Evolutionary conservation across 1,140 invertebrate genomes (phyloP).

Genomic region (Bombus vancouverensis): DNA sequence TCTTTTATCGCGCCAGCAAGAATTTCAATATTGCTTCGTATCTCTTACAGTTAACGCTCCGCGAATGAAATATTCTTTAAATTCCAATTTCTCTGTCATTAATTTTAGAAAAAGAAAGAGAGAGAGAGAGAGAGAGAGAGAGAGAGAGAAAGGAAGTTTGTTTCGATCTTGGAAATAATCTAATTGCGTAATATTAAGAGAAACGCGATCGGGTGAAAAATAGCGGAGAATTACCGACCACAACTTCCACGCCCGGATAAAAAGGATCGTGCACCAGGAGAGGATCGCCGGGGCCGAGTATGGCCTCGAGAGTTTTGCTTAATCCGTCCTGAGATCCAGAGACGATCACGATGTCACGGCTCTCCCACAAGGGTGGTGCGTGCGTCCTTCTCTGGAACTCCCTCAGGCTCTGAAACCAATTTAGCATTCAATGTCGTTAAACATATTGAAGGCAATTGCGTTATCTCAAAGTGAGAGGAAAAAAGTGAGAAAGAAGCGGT

Average conservation of each 20-base stretch:
- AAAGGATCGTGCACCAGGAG: conserved; percentile 87
- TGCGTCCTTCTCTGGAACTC: conserved; percentile 86
- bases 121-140: rapidly evolving
- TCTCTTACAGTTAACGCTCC: neutral
- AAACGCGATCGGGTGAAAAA: neutral
- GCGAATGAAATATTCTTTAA: neutral
- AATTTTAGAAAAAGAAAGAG: neutral
- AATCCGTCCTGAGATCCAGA: conserved; percentile 90
- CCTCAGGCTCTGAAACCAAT: conserved; percentile 82
- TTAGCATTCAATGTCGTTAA: conserved; percentile 65
- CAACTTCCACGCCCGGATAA: conserved; percentile 87
- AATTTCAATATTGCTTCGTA: neutral
- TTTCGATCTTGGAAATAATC: neutral
- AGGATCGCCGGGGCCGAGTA: conserved; percentile 86
- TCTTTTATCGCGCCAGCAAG: too few species aligned
- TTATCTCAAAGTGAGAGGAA: conserved; percentile 36
- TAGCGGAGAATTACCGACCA: conserved; percentile 83
- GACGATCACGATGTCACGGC: conserved; percentile 86
- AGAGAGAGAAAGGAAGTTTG: neutral
- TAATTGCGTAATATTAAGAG: rapidly evolving
- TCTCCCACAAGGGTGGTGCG: conserved; percentile 85
- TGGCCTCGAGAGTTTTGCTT: conserved; percentile 87
- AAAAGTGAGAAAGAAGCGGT: conserved; percentile 27
- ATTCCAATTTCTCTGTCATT: neutral
- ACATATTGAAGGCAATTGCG: conserved; percentile 60